Evolutionary conservation across 2,113 vertebrate genomes (phyloP), one percentile per base, ranked within the genome.

Genomic region (Plecotus auritus): DNA sequence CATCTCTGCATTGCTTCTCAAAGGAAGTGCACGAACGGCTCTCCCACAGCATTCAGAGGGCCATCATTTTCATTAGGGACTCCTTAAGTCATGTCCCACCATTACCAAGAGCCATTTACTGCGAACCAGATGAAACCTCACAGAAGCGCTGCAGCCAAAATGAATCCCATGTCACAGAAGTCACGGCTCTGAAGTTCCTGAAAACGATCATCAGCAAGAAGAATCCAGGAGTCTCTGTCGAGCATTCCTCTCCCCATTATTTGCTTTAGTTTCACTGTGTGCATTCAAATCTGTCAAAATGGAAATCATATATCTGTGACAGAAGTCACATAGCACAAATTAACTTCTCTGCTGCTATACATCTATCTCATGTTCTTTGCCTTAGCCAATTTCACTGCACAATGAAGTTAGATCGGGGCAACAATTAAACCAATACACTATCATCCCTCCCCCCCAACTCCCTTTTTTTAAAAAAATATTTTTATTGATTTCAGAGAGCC

Each of bases 211-310:
- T 98, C 97, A 98, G 93, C 98, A 99, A 0, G 98, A 98, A 40
- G 98, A 98, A 95, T 98, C 98, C 5, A 96, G 47, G 0, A 99
- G 98, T 66, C 98, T 98, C 20, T 99, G 98, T 32, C 98, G 98
- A 88, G 98, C 96, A 9, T 96, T 98, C 91, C 97, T 97, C 42
- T 98, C 98, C 37, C 97, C 97, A 2, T 93, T 93, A 72, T 73
- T 97, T 0, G 32, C 28, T 23, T 84, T 97, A 7, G 0, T 7
- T 0, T 18, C 94, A 51, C 91, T 85, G 12, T 86, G 88, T 37
- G 90, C 22, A 3, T 89, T 88, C 20, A 4, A 70, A 89, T 97
- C 98, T 97, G 98, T 47, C 94, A 98, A 96, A 97, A 98, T 95
- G 96, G 94, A 97, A 96, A 90, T 92, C 74, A 97, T 95, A 64